These are phyloP conservation scores for Cenopis cana DNA, from an alignment of 2,888 invertebrate species.

Conservation along the genomic window DNA sequence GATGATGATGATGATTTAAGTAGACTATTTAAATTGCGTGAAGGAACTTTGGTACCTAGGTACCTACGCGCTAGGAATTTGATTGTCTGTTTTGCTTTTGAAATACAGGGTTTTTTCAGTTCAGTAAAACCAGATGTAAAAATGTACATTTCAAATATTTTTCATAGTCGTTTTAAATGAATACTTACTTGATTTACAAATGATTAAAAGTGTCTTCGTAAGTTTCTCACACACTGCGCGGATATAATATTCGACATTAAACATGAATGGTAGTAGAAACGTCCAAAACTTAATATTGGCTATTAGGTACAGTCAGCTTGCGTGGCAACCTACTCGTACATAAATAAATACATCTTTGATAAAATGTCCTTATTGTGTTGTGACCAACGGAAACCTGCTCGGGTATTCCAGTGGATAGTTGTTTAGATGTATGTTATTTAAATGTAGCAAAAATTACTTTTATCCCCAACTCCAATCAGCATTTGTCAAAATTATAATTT, in stretches of 20 bases:
- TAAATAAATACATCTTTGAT: conserved; percentile 3
- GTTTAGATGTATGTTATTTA: conserved; percentile 34
- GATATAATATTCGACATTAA: not conserved
- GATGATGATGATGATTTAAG: too few species aligned
- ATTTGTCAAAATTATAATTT: conserved; percentile 10
- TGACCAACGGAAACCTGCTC: conserved; percentile 2
- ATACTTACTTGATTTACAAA: conserved; percentile 12
- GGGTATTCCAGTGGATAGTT: conserved; percentile 7
- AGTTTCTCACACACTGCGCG: not conserved
- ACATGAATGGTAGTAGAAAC: not conserved
- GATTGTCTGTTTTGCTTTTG: conserved; percentile 6
- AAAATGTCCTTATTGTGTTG: conserved; percentile 1
- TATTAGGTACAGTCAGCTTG: too few species aligned
- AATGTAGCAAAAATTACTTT: conserved; percentile 8
- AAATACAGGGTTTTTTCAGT: conserved; percentile 20
- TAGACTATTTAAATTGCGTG: conserved; percentile 16
- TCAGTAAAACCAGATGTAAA: too few species aligned
- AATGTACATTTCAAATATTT: not conserved
- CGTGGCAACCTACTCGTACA: not conserved
- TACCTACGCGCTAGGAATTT: not conserved
- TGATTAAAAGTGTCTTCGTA: too few species aligned
- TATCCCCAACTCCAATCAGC: conserved; percentile 15
- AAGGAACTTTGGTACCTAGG: not conserved
- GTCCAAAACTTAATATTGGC: too few species aligned
- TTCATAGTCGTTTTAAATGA: conserved; percentile 10